Evolutionary conservation across 1,140 invertebrate species (phyloP).

Genomic region (Cherax destructor): DNA sequence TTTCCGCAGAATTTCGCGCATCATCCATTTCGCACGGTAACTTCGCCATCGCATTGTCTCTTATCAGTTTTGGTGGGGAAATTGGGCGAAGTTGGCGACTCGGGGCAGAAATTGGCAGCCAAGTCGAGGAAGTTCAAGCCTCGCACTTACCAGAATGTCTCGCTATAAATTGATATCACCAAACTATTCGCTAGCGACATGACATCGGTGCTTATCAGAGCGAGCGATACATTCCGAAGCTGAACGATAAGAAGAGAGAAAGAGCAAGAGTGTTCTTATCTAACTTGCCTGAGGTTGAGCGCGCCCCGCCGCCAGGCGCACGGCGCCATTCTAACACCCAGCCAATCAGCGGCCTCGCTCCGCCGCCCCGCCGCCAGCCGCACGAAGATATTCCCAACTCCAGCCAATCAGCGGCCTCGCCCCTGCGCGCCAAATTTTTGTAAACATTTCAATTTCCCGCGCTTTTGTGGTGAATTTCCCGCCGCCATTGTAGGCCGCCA

Average conservation of each 20-base stretch:
- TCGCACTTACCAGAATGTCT: conserved; percentile 28
- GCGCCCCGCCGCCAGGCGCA: conserved; percentile 30
- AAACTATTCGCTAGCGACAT: conserved; percentile 57
- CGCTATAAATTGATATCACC: conserved; percentile 59
- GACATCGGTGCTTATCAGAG: conserved; percentile 61
- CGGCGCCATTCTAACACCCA: conserved; percentile 44
- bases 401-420: conserved; percentile 48
- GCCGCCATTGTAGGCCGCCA: conserved; percentile 60
- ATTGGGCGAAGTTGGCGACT: conserved; percentile 47
- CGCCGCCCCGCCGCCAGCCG: conserved; percentile 7
- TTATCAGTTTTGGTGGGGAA: conserved; percentile 61
- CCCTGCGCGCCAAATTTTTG: conserved; percentile 64
- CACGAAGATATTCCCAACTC: conserved; percentile 39
- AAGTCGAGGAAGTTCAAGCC: conserved; percentile 25
- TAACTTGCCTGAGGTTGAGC: conserved; percentile 44
- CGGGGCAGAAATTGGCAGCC: conserved; percentile 32
- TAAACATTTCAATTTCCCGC: conserved; percentile 68
- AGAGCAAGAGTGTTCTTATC: conserved; percentile 66
- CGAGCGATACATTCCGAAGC: conserved; percentile 62
- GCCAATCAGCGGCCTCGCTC: conserved; percentile 38
- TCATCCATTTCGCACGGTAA: conserved; percentile 48
- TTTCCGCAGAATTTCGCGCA: conserved; percentile 51
- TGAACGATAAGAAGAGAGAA: conserved; percentile 63
- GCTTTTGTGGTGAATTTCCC: conserved; percentile 68
- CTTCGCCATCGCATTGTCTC: conserved; percentile 63